Evolutionary conservation across 2,797 vertebrate species (phyloP).

Genomic region (Luscinia luscinia): DNA sequence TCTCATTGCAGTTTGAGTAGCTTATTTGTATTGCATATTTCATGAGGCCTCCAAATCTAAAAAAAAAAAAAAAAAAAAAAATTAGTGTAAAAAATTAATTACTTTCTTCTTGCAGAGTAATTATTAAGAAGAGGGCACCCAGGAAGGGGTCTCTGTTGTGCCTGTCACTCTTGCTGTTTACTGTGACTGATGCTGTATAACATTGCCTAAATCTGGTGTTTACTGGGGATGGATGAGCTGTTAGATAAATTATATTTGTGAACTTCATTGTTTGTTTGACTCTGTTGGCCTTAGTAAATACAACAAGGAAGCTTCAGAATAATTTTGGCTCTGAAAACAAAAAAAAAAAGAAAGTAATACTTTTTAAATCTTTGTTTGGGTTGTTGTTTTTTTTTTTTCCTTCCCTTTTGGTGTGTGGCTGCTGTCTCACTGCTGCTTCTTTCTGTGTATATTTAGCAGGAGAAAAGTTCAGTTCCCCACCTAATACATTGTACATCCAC

Average conservation of each 20-base stretch:
- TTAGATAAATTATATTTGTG: background rate
- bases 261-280: background rate
- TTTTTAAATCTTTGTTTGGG: background rate
- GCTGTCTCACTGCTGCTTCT: background rate
- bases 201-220: background rate
- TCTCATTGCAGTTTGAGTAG: background rate
- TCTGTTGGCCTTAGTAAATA: background rate
- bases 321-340: accelerated
- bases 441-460: background rate
- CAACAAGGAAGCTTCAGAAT: background rate
- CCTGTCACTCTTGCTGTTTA: background rate
- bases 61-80: background rate
- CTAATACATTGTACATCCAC: background rate
- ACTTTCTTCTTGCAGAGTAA: background rate
- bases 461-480: background rate
- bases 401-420: background rate
- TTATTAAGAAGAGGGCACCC: background rate
- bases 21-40: background rate
- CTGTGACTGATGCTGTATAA: background rate
- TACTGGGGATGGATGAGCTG: background rate
- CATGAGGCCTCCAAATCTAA: background rate
- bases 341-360: too few relatives aligned
- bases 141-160: background rate
- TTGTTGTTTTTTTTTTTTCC: background rate
- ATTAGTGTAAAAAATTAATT: background rate